Conservation (phyloP, 1,140 invertebrate genomes). For the Neodiprion pinetum region DNA sequence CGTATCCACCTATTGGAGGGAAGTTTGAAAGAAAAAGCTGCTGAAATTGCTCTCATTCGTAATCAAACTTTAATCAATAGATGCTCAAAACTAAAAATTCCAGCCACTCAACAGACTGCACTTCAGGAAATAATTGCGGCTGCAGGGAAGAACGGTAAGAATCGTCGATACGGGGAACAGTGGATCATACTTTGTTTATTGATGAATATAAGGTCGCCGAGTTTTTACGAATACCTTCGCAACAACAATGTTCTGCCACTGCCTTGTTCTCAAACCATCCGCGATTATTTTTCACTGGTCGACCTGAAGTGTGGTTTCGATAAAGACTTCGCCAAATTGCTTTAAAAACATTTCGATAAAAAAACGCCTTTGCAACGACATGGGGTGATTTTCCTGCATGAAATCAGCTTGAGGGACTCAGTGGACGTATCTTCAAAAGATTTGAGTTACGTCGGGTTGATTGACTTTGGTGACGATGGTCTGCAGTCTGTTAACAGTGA, state of each 20-base stretch:
- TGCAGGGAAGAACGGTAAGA: background rate
- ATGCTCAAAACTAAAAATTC: background rate
- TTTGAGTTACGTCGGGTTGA: conserved; percentile 21
- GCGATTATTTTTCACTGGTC: conserved; percentile 7
- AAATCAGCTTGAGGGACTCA: conserved; percentile 25
- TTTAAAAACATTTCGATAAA: conserved; percentile 19
- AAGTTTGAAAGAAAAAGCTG: background rate
- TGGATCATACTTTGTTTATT: conserved; percentile 15
- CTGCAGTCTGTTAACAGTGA: background rate
- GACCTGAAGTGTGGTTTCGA: conserved; percentile 28
- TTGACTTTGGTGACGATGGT: conserved; percentile 26
- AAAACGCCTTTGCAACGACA: conserved; percentile 16
- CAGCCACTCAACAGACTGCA: background rate
- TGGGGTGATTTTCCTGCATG: conserved; percentile 24
- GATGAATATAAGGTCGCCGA: background rate
- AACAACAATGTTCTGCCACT: background rate
- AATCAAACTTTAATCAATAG: background rate
- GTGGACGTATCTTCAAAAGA: conserved; percentile 19
- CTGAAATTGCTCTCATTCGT: background rate
- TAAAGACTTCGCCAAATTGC: conserved; percentile 23
- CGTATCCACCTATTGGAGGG: background rate
- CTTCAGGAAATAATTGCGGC: background rate
- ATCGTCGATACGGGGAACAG: background rate
- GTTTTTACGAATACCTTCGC: background rate
- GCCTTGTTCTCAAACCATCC: background rate